Base-by-base conservation (phyloP, 2,113 vertebrate genomes). In the Hemibagrus wyckioides region DNA sequence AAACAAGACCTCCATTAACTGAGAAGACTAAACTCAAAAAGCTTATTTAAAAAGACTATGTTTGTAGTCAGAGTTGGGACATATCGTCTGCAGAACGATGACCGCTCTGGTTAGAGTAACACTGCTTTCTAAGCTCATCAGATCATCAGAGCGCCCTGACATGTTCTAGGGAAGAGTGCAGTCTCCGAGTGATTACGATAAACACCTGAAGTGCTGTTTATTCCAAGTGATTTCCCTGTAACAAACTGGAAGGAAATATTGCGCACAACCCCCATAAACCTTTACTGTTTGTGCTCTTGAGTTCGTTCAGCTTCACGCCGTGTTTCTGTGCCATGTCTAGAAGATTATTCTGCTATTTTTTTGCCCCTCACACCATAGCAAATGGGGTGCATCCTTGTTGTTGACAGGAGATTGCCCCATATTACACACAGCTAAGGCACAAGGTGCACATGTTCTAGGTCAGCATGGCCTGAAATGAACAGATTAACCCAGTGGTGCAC, bases 381-480 rank as follows among this genome's bases (percentile, higher is more conserved):
- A 61, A 10, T 44, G 11, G 7, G 83, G 17, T 48, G 44, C 44
- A 48, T 67, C 48, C 41, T 23, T 67, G 13, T 83, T 9, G 11
- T 52, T n/a, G 56, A 28, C 28, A 41, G 36, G 33, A 44, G 50
- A 71, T 71, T 65, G 80, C 85, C 69, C 59, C 17, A 52, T 14
- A 85, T 36, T 73, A 4, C 28, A 25, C 33, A 41, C 23, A 54
- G 28, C 30, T 65, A 67, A 69, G 63, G 50, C 77, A 86, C 56
- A 28, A 50, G 85, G 59, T 33, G 65, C 57, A 41, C 48, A 57
- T 88, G 56, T 76, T 85, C 87, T 88, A 61, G 85, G 75, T 65
- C 82, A 87, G 59, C n/a, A 44, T 85, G 86, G 65, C 89, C 90
- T 92, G 88, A 87, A 89, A 81, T 80, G 25, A n/a, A 80, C 86